Evolutionary conservation across 2,113 vertebrate genomes (phyloP), one percentile per base, ranked within the genome.

Genomic region (Phaethornis superciliosus): DNA sequence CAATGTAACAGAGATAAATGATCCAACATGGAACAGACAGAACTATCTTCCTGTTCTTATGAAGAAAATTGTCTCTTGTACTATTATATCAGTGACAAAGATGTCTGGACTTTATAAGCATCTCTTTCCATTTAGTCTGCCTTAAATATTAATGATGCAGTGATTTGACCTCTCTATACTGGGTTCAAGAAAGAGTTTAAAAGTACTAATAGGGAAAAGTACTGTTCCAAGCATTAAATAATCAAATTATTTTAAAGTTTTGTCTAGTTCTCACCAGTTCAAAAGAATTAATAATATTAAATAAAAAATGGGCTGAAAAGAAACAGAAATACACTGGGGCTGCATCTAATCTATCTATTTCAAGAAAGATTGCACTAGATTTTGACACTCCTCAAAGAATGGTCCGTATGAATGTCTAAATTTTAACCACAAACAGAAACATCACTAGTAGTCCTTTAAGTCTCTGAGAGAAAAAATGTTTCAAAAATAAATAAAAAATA

Each of bases 1-100:
- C 99, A 99, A 96, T 97, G 97, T 96, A 97, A 95, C 97, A 97
- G 97, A 98, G 98, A 99, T 97, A 99, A 99, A 99, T 99, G 98
- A 97, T 95, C 97, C 94, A 97, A 97, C 97, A 97, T 92, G 97
- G 98, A 98, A 98, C 97, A 98, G 98, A 98, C 96, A 97, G 96
- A 97, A 92, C 97, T 97, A 97, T 98, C 97, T 98, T 97, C 97
- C 91, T 77, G 92, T 98, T 97, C 97, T 97, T 97, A 97, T 94
- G 97, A 97, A 86, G 96, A 96, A 98, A 98, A 98, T 97, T 98
- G 97, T 98, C 97, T 98, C 96, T 98, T 98, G 97, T 97, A 97
- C 98, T 97, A 97, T 98, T 98, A 97, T 98, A 98, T 98, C 98
- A 98, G 96, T 98, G 98, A 98, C 96, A 97, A 97, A 98, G 97